Evolutionary conservation across 2,113 vertebrate species (phyloP), one percentile per base, ranked within the genome.

Genomic region (Muscicapa adusta): DNA sequence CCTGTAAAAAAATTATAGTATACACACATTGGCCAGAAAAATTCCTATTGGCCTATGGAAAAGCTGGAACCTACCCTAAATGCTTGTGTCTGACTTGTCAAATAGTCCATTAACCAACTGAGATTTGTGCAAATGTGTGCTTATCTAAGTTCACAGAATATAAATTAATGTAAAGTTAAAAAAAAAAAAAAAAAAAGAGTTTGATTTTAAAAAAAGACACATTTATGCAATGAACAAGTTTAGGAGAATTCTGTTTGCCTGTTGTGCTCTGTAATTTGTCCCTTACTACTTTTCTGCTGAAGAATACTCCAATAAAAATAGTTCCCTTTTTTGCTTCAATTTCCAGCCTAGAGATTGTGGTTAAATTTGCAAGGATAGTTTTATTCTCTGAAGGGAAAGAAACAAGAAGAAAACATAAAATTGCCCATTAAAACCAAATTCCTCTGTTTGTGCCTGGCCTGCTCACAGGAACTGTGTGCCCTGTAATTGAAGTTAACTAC

Each of bases 361-460:
- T 47, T 82, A 18, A 38, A 66, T 89, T 82, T 88, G 38, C 33
- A 82, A 67, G 34, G 51, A 70, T 17, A 29, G 24, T 38, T 94
- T 93, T 65, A 88, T 88, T 93, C 42, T 76, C 78, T 82, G 58
- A 76, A 89, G 80, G 47, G 14, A 85, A 88, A 76, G 19, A 85
- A 94, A 88, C 24, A 89, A 71, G 73, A 93, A 84, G 45, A 89
- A 93, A 85, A 66, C 25, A 61, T 72, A 92, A 91, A 95, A 87
- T 60, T 83, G 45, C 8, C 47, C 56, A 57, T 88, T 94, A 89
- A 83, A 94, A 58, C 19, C 15, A 25, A 78, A 75, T 92, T 87
- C 47, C 80, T 93, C 45, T 87, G 36, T 81, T 93, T 88, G n/a
- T 34, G 10, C 38, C 78, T 85, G 63, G 24, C 15, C 22, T 73